Evolutionary conservation across 35 echinoderm and acorn worm species (phyloP).

Genomic region (Apostichopus japonicus): DNA sequence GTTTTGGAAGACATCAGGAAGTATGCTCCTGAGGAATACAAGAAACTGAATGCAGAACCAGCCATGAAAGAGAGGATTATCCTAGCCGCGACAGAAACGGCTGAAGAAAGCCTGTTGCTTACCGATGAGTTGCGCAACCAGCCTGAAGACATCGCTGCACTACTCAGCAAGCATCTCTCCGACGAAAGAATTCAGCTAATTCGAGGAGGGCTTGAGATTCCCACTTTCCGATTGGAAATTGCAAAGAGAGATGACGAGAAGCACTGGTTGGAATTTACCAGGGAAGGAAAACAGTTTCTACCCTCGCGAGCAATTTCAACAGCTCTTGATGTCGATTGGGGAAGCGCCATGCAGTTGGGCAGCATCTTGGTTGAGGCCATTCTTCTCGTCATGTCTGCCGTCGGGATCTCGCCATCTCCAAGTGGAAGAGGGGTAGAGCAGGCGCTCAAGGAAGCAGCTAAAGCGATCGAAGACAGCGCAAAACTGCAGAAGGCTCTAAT

Average conservation of each 20-base stretch:
- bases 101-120: constrained; percentile 47
- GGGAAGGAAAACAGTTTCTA: constrained; percentile 34
- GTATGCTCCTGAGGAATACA: constrained; percentile 46
- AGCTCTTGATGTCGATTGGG: constrained; percentile 42
- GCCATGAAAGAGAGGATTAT: constrained; percentile 25
- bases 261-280: not conserved
- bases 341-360: constrained; percentile 5
- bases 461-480: not conserved
- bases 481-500: not conserved
- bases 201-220: constrained; percentile 27
- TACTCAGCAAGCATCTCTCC: constrained; percentile 19
- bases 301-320: not conserved
- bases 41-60: constrained; percentile 56
- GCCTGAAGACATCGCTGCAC: no score
- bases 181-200: constrained; percentile 51
- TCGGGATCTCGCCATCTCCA: constrained; percentile 21
- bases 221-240: not conserved
- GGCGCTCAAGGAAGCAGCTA: not conserved
- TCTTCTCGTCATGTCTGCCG: constrained; percentile 40
- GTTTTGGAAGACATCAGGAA: constrained; percentile 53
- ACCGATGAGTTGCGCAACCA: no score
- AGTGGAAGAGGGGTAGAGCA: constrained; percentile 5
- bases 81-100: constrained; percentile 42
- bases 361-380: constrained; percentile 61
- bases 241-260: constrained; percentile 33